A percentile compares a stretch with the other conserved stretches of the same genome.
phyloP scores from a whole-genome alignment of 2,797 vertebrate genomes.

The Melanotaenia parkinsoni region DNA sequence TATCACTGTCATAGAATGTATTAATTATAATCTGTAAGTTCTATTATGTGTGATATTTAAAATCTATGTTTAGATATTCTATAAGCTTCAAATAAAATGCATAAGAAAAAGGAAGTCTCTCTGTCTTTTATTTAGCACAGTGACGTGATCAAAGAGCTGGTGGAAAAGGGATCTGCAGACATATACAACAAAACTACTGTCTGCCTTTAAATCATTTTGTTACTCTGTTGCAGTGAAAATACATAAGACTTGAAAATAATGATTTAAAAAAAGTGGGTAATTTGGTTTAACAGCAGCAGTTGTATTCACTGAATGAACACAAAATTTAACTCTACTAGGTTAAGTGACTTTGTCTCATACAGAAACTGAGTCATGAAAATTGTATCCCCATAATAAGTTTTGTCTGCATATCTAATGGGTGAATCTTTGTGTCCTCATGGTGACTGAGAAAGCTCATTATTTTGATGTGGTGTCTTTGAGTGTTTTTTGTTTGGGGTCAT shows the following conservation, averaged over 20 bases:
- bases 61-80: conserved; percentile 71
- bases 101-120: conserved; percentile 8
- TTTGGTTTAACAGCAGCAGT: neutral
- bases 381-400: neutral
- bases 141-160: neutral
- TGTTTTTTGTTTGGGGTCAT: neutral
- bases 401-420: too few relatives aligned
- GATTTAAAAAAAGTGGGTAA: neutral
- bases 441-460: neutral
- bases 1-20: conserved; percentile 69
- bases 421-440: too few relatives aligned
- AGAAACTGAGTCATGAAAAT: neutral
- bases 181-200: neutral
- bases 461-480: too few relatives aligned
- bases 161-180: neutral
- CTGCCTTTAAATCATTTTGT: neutral
- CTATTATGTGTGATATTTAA: conserved; percentile 69
- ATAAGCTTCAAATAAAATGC: conserved; percentile 72
- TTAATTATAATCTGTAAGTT: conserved; percentile 62
- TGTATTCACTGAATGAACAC: neutral
- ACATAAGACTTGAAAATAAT: neutral
- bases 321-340: neutral
- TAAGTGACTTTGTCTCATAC: neutral
- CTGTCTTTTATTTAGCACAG: neutral
- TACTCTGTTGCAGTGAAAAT: neutral